Evolutionary conservation across 2,888 invertebrate genomes (phyloP).

Genomic region (Sepiola atlantica): DNA sequence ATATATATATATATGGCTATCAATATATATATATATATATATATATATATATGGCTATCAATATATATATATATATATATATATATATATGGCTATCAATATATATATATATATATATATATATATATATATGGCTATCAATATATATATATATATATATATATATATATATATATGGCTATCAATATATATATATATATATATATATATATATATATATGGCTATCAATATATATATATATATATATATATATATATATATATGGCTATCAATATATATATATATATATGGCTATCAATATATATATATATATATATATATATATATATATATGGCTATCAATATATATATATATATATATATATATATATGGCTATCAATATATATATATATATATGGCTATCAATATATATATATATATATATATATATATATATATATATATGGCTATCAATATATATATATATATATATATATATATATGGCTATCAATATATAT

Average conservation of each 20-base stretch:
- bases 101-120: conserved; percentile 13
- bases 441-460: neutral
- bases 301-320: neutral
- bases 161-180: neutral
- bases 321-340: neutral
- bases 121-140: neutral
- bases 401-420: neutral
- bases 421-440: neutral
- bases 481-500: neutral
- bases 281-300: neutral
- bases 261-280: neutral
- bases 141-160: conserved; percentile 10
- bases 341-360: neutral
- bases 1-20: neutral
- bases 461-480: neutral
- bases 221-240: neutral
- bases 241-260: neutral
- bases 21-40: neutral
- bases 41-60: neutral
- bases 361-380: neutral
- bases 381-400: neutral
- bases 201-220: neutral
- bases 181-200: neutral
- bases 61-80: neutral
- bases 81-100: neutral